These are phyloP conservation scores for Harpegnathos saltator DNA, from an alignment of 1,140 invertebrate genomes.

Conservation along the genomic window DNA sequence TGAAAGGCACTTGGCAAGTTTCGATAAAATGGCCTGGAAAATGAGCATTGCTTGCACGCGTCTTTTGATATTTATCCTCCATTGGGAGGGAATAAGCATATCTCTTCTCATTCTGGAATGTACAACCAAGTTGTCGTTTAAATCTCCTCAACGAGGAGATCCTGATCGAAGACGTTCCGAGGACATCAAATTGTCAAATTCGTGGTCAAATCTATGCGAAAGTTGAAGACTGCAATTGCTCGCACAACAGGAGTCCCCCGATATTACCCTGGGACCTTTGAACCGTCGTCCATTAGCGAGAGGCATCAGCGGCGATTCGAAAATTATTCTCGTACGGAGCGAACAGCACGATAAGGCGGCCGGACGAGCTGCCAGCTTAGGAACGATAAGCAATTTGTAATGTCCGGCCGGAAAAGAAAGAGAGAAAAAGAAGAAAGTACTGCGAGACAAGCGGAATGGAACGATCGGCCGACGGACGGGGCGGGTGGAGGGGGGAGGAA, in stretches of 20 bases:
- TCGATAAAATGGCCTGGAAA: not conserved
- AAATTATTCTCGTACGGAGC: constrained; percentile 67
- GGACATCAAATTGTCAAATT: too few relatives aligned
- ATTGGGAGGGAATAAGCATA: not conserved
- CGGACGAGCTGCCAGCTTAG: constrained; percentile 75
- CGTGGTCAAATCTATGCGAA: too few relatives aligned
- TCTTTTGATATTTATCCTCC: not conserved
- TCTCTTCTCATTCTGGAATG: too few relatives aligned
- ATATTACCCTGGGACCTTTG: constrained; percentile 5
- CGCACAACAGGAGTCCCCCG: not conserved
- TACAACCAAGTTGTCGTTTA: too few relatives aligned
- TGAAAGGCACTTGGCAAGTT: not conserved
- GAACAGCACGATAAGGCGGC: constrained; percentile 77
- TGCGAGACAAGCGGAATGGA: constrained; percentile 18
- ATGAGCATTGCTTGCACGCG: not conserved
- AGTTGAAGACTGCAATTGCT: not conserved
- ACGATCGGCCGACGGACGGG: constrained; percentile 30
- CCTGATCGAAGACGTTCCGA: too few relatives aligned
- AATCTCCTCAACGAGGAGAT: too few relatives aligned
- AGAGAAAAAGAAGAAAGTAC: constrained; percentile 34
- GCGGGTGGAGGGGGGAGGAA: constrained; percentile 13
- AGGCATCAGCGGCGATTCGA: constrained; percentile 69
- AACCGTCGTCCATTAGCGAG: constrained; percentile 15
- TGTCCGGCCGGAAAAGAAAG: constrained; percentile 62
- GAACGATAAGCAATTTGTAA: constrained; percentile 85